Base-by-base conservation (phyloP, 2,888 invertebrate species). In the Erannis defoliaria region DNA sequence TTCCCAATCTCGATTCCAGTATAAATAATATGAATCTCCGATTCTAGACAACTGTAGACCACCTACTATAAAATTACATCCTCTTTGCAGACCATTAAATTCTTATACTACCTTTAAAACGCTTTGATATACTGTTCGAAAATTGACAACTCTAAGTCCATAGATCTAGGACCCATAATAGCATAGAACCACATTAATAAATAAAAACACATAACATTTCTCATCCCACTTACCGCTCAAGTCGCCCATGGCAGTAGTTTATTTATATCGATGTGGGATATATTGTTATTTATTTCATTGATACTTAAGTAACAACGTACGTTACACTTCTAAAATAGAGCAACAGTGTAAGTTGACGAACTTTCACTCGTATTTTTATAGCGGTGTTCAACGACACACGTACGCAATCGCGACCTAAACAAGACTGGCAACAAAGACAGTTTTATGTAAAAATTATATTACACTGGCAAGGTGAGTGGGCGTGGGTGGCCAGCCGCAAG, bases 211-310 rank as follows among this genome's bases (percentile, higher is more conserved):
- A 37, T 1, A 53, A 21, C 12, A 16, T n/a, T 9, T 48, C 29
- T 14, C 31, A 40, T 40, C 31, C 61, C 26, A 71, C 72, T 9
- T 78, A 76, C 42, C 58, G 31, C 45, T 64, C 76, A 29, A 74
- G 75, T 57, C 77, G 72, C 23, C 46, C 71, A 51, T 69, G 21
- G 8, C 45, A 29, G 37, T 38, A 43, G 2, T 18, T 1, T 48
- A 14, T 21, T 38, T 33, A 37, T 5, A 19, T 29, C 19, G 1
- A 42, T 35, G 12, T n/a, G 31, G 14, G 5, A n/a, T 29, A 5
- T 37, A n/a, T 6, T 33, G 5, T 35, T n/a, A n/a, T 21, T 29
- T 57, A 50, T 35, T 43, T 43, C 42, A 42, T 42, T 33, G 16
- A 31, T n/a, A n/a, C n/a, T n/a, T 31, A 26, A 33, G 5, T 18